A percentile compares a stretch with the other conserved stretches of the same genome.
Conservation (phyloP, 2,797 vertebrate species). For the Varecia variegata region DNA sequence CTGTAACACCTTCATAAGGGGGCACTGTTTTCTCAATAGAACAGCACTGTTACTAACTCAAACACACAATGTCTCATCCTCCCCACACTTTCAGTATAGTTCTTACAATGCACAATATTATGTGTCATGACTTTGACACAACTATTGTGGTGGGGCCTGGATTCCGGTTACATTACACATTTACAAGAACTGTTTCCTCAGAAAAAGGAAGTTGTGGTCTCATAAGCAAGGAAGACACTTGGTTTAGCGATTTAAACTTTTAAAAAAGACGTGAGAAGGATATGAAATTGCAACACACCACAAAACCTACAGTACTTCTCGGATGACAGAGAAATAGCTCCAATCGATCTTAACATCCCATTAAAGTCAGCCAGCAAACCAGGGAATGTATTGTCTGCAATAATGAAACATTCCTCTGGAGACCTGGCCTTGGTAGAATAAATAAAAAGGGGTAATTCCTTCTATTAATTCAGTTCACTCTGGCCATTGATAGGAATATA, state of each 20-base stretch:
- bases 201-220: slow-evolving; percentile 62
- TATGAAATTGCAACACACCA: slow-evolving; percentile 43
- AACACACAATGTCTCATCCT: not conserved
- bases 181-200: slow-evolving; percentile 67
- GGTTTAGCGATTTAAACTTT: slow-evolving; percentile 31
- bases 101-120: not conserved
- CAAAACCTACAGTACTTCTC: slow-evolving; percentile 63
- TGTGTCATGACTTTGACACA: not conserved
- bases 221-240: slow-evolving; percentile 39
- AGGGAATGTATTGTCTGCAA: slow-evolving; percentile 38
- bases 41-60: not conserved
- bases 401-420: slow-evolving; percentile 61
- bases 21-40: not conserved
- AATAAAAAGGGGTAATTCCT: slow-evolving; percentile 66
- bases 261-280: slow-evolving; percentile 16
- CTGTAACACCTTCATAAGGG: not conserved
- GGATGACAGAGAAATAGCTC: slow-evolving; percentile 68
- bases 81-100: not conserved
- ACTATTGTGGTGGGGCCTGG: not conserved
- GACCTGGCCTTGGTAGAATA: slow-evolving; percentile 63
- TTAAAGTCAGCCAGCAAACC: slow-evolving; percentile 67
- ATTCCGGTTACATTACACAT: slow-evolving; percentile 63
- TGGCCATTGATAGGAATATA: slow-evolving; percentile 58
- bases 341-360: slow-evolving; percentile 69
- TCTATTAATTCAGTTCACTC: slow-evolving; percentile 69